A percentile compares a stretch with the other conserved stretches of the same genome.
Evolutionary conservation across 2,888 invertebrate genomes (phyloP).

Genomic region (Scaptomyza polygonia): DNA sequence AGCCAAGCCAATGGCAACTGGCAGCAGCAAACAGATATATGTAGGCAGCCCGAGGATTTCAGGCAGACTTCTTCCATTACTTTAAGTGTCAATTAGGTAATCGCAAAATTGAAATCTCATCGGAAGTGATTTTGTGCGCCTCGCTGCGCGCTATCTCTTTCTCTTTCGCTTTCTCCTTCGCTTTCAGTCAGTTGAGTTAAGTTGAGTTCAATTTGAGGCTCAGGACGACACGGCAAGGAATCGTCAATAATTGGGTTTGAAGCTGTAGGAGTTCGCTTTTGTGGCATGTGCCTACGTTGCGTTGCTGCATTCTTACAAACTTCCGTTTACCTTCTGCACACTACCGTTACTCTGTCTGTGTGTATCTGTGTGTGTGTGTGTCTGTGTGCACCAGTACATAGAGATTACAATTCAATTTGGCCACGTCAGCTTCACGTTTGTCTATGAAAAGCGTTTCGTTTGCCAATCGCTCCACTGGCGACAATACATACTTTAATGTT

Average conservation of each 20-base stretch:
- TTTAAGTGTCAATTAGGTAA: constrained; percentile 78
- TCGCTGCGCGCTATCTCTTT: constrained; percentile 36
- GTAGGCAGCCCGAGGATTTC: neutral
- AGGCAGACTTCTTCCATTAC: constrained; percentile 59
- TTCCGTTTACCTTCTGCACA: constrained; percentile 63
- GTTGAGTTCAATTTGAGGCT: constrained; percentile 16
- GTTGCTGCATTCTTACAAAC: constrained; percentile 69
- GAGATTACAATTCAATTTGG: constrained; percentile 73
- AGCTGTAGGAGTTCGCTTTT: constrained; percentile 30
- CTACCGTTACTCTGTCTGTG: neutral
- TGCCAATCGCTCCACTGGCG: constrained; percentile 36
- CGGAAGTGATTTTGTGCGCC: constrained; percentile 69
- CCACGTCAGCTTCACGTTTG: constrained; percentile 54
- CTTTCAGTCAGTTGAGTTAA: constrained; percentile 3
- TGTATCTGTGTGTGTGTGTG: neutral
- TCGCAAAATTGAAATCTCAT: constrained; percentile 77
- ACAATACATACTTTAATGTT: constrained; percentile 30
- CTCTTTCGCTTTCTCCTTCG: neutral
- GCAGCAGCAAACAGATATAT: neutral
- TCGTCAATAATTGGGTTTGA: constrained; percentile 33
- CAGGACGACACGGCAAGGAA: constrained; percentile 8
- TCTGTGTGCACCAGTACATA: constrained; percentile 4
- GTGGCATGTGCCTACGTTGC: constrained; percentile 39
- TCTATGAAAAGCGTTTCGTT: constrained; percentile 42
- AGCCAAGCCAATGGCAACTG: neutral